These are phyloP conservation scores for Lethrus apterus DNA, from an alignment of 1,140 invertebrate species.

Conservation along the genomic window DNA sequence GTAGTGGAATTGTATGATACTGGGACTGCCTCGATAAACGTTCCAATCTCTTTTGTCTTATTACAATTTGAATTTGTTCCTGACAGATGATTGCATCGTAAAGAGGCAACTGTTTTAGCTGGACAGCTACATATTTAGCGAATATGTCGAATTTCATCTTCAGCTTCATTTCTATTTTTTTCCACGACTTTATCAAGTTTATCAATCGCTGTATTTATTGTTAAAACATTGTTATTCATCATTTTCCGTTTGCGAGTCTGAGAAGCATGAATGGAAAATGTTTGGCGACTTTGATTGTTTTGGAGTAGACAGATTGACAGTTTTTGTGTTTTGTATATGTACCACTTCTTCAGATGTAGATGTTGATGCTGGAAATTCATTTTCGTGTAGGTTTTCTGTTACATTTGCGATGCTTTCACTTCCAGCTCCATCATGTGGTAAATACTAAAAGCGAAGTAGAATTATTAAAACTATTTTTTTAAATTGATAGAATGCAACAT, in stretches of 20 bases:
- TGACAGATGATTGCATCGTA: slow-evolving; percentile 21
- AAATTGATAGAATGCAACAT: slow-evolving; percentile 7
- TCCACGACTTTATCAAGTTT: slow-evolving; percentile 23
- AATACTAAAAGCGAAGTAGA: slow-evolving; percentile 21
- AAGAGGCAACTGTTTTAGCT: slow-evolving; percentile 21
- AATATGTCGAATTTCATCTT: slow-evolving; percentile 22
- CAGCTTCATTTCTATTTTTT: slow-evolving; percentile 16
- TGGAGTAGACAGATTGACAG: slow-evolving; percentile 17
- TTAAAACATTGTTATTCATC: slow-evolving; percentile 19
- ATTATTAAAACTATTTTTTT: slow-evolving; percentile 13
- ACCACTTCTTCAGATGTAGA: slow-evolving; percentile 19
- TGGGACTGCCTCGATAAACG: slow-evolving; percentile 13
- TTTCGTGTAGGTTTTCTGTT: slow-evolving; percentile 18
- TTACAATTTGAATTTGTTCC: slow-evolving; percentile 20
- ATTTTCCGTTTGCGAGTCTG: slow-evolving; percentile 20
- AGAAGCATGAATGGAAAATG: slow-evolving; percentile 10
- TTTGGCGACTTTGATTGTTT: slow-evolving; percentile 18
- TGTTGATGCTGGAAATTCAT: slow-evolving; percentile 19
- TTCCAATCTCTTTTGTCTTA: slow-evolving; percentile 22
- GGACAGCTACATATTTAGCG: slow-evolving; percentile 15
- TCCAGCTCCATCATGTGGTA: slow-evolving; percentile 18
- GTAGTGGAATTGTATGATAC: slow-evolving; percentile 14
- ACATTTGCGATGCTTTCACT: slow-evolving; percentile 16
- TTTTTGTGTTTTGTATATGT: slow-evolving; percentile 20
- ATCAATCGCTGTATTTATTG: slow-evolving; percentile 21